phyloP scores from a whole-genome alignment of 1,140 invertebrate species.

The Temnothorax curvispinosus region DNA sequence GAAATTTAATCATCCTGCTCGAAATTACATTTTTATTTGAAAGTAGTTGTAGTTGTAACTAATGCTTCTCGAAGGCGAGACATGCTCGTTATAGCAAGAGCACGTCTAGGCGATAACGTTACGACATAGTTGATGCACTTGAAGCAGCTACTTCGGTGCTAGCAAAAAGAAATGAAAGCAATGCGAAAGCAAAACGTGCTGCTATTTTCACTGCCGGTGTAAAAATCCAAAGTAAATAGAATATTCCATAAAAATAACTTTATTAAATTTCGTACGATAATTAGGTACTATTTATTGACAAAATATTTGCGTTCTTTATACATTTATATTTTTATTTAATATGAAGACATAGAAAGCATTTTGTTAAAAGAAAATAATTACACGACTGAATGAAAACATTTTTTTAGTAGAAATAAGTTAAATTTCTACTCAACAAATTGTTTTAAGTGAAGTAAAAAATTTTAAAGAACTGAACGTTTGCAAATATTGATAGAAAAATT shows the following conservation, averaged over 20 bases:
- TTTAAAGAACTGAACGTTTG: neutral
- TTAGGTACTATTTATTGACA: neutral
- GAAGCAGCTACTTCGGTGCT: neutral
- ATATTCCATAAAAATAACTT: neutral
- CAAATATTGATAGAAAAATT: neutral
- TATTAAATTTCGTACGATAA: neutral
- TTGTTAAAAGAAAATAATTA: neutral
- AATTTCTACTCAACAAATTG: neutral
- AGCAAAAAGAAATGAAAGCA: neutral
- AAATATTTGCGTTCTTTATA: neutral
- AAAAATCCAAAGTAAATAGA: neutral
- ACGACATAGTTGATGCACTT: slow-evolving; percentile 5
- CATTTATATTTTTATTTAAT: neutral
- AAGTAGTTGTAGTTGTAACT: slow-evolving; percentile 4
- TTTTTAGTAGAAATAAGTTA: neutral
- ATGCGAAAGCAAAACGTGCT: neutral
- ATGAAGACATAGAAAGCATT: neutral
- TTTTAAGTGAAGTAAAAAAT: neutral
- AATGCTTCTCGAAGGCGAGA: slow-evolving; percentile 38
- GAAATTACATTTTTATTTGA: slow-evolving; percentile 28
- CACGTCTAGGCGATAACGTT: slow-evolving; percentile 54
- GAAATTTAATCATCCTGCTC: slow-evolving; percentile 2
- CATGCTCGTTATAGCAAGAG: slow-evolving; percentile 41
- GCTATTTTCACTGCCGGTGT: neutral
- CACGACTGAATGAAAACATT: neutral